Evolutionary conservation across 2,113 vertebrate species (phyloP).

Genomic region (Lampris megalopsis): DNA sequence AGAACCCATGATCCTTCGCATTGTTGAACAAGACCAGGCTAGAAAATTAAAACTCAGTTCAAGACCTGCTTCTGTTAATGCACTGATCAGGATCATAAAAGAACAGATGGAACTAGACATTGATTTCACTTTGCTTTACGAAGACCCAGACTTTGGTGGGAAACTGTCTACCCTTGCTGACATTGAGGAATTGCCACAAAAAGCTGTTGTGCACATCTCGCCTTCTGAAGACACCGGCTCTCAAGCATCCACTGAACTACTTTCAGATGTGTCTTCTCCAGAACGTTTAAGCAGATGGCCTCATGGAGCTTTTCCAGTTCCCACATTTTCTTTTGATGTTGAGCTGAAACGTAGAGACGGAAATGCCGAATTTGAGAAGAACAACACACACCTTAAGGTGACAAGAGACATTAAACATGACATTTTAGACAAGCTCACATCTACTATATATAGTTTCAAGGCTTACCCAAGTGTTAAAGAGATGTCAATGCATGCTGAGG

Average conservation of each 20-base stretch:
- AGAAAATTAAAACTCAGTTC: slow-evolving; percentile 50
- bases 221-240: slow-evolving; percentile 30
- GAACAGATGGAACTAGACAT: slow-evolving; percentile 36
- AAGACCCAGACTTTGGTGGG: slow-evolving; percentile 58
- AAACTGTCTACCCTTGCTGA: slow-evolving; percentile 37
- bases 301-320: slow-evolving; percentile 40
- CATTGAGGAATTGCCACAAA: slow-evolving; percentile 53
- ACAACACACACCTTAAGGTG: slow-evolving; percentile 25
- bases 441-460: slow-evolving; percentile 52
- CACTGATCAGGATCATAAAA: slow-evolving; percentile 39
- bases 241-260: slow-evolving; percentile 31
- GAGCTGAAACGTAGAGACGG: slow-evolving; percentile 56
- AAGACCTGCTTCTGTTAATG: slow-evolving; percentile 44
- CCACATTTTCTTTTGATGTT: slow-evolving; percentile 46
- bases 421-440: slow-evolving; percentile 49
- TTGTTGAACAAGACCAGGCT: slow-evolving; percentile 12
- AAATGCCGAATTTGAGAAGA: slow-evolving; percentile 50
- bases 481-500: slow-evolving; percentile 31
- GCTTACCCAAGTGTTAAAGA: slow-evolving; percentile 52
- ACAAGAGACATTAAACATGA: slow-evolving; percentile 48
- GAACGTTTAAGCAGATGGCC: slow-evolving; percentile 44
- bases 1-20: slow-evolving; percentile 28
- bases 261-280: slow-evolving; percentile 47
- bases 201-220: slow-evolving; percentile 41
- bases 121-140: slow-evolving; percentile 43